phyloP scores from a whole-genome alignment of 2,797 vertebrate genomes.

The Arctocebus calabarensis region DNA sequence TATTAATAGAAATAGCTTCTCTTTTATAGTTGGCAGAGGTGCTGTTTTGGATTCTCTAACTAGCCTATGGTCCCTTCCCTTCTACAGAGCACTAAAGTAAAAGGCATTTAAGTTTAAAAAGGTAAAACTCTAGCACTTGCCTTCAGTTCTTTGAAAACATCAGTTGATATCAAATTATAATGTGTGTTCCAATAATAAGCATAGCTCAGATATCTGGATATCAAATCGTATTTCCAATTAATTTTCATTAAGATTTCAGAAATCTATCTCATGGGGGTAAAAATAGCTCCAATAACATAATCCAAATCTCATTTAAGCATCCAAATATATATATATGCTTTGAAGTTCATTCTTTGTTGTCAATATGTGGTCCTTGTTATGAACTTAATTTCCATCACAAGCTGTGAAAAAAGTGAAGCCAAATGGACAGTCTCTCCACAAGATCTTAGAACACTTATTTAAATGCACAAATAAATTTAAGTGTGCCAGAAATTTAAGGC shows the following conservation, averaged over 20 bases:
- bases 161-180: slow-evolving; percentile 42
- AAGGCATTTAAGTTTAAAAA: slow-evolving; percentile 56
- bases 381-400: slow-evolving; percentile 50
- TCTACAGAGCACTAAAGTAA: slow-evolving; percentile 57
- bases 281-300: slow-evolving; percentile 34
- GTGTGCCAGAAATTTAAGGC: slow-evolving; percentile 13
- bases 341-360: slow-evolving; percentile 62
- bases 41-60: neutral
- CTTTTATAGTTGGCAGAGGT: slow-evolving; percentile 39
- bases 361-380: neutral
- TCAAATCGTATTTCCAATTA: slow-evolving; percentile 54
- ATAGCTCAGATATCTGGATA: slow-evolving; percentile 38
- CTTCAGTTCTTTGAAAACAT: slow-evolving; percentile 59
- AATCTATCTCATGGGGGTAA: neutral
- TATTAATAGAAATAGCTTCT: slow-evolving; percentile 28
- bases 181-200: slow-evolving; percentile 36
- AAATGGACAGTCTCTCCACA: slow-evolving; percentile 12
- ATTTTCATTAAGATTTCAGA: slow-evolving; percentile 63
- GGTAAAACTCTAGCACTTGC: slow-evolving; percentile 39
- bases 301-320: slow-evolving; percentile 61
- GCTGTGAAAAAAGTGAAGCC: slow-evolving; percentile 33
- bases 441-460: slow-evolving; percentile 48
- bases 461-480: slow-evolving; percentile 51
- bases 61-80: neutral
- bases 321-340: neutral